These are phyloP conservation scores for Sebastes elongatus DNA, from an alignment of 2,797 vertebrate genomes.

Conservation along the genomic window DNA sequence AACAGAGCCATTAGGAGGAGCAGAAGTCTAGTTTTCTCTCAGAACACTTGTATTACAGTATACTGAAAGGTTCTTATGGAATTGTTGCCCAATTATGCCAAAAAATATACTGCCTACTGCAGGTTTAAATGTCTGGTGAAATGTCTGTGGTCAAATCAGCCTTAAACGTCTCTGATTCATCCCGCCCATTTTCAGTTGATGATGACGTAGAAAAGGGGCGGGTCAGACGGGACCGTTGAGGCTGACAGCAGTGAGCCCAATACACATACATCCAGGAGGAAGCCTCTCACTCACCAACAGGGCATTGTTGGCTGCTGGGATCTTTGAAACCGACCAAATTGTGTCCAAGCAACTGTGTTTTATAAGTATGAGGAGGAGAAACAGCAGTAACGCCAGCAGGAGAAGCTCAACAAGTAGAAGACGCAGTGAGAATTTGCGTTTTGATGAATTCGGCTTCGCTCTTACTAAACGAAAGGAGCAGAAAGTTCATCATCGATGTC, in stretches of 20 bases:
- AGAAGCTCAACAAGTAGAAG: slow-evolving; percentile 42
- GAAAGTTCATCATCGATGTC: slow-evolving; percentile 74
- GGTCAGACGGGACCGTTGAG: slow-evolving; percentile 12
- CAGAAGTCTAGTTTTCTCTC: too few relatives aligned
- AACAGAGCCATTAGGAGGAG: too few relatives aligned
- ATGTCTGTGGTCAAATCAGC: too few relatives aligned
- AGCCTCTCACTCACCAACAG: not conserved
- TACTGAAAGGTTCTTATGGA: too few relatives aligned
- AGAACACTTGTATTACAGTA: too few relatives aligned
- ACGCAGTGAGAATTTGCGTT: slow-evolving; percentile 58
- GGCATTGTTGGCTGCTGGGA: not conserved
- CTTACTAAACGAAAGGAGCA: slow-evolving; percentile 66
- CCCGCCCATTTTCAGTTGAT: slow-evolving; percentile 53
- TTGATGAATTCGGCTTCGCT: slow-evolving; percentile 84
- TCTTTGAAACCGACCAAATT: not conserved
- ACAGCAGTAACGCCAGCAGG: slow-evolving; percentile 28
- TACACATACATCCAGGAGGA: too few relatives aligned
- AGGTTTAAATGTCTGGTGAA: too few relatives aligned
- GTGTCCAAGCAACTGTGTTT: not conserved
- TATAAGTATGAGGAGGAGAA: slow-evolving; percentile 55
- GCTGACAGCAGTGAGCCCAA: not conserved
- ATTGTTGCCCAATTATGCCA: too few relatives aligned
- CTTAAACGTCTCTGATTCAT: not conserved
- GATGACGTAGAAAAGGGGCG: slow-evolving; percentile 42
- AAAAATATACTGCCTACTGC: too few relatives aligned